These are phyloP conservation scores for Parnassius smintheus DNA, from an alignment of 2,888 invertebrate genomes.

Conservation along the genomic window DNA sequence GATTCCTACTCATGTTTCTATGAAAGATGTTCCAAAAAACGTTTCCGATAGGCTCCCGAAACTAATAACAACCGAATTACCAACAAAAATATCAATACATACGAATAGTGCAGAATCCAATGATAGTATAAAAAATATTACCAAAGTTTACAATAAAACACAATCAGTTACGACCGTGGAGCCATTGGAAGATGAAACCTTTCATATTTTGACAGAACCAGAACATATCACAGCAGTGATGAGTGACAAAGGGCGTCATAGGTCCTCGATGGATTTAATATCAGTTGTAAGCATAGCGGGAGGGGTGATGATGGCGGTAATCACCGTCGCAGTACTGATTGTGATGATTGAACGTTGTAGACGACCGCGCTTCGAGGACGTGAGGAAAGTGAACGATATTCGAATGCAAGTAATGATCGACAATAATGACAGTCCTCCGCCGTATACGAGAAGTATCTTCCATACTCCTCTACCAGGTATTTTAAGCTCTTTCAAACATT, in stretches of 20 bases:
- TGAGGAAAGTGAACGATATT: slow-evolving; percentile 69
- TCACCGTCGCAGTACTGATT: slow-evolving; percentile 73
- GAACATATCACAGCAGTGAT: slow-evolving; percentile 78
- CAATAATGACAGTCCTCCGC: slow-evolving; percentile 68
- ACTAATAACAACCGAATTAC: slow-evolving; percentile 30
- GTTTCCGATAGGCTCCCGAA: slow-evolving; percentile 29
- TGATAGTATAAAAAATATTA: slow-evolving; percentile 34
- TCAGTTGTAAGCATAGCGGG: slow-evolving; percentile 77
- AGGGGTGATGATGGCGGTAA: slow-evolving; percentile 75
- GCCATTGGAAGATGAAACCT: slow-evolving; percentile 63
- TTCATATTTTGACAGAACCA: slow-evolving; percentile 80
- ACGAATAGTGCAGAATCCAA: slow-evolving; percentile 22
- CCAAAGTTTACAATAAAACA: slow-evolving; percentile 38
- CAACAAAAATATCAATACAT: slow-evolving; percentile 29
- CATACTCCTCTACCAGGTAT: slow-evolving; percentile 81
- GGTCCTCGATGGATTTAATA: slow-evolving; percentile 65
- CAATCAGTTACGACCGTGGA: slow-evolving; percentile 56
- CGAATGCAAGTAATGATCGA: slow-evolving; percentile 73
- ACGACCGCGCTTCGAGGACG: slow-evolving; percentile 63
- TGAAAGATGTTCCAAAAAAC: slow-evolving; percentile 20
- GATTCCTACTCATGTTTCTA: slow-evolving; percentile 5
- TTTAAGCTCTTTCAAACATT: slow-evolving; percentile 4
- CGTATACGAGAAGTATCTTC: slow-evolving; percentile 79
- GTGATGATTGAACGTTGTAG: slow-evolving; percentile 73
- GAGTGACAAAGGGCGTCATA: slow-evolving; percentile 67